Conservation (phyloP, 2,113 vertebrate genomes). For the Origma solitaria region DNA sequence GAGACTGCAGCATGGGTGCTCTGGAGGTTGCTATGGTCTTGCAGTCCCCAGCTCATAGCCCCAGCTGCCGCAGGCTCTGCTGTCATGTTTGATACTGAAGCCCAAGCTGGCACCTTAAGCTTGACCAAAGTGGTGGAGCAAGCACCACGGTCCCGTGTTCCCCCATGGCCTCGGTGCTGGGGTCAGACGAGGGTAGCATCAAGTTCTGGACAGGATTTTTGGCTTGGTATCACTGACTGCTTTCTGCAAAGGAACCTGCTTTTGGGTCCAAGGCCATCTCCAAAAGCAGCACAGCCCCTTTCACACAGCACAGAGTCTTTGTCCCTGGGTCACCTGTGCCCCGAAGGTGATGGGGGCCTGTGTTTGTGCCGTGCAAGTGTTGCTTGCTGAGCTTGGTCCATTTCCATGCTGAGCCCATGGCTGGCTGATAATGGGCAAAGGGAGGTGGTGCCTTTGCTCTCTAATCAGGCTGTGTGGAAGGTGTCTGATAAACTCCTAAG, state of each 20-base stretch:
- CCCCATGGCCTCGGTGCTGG: not conserved
- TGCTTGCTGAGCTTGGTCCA: not conserved
- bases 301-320: not conserved
- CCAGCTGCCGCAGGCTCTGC: not conserved
- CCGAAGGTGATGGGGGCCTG: no score
- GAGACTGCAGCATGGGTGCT: accelerated
- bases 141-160: accelerated
- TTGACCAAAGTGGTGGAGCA: not conserved
- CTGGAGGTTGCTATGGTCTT: not conserved
- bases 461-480: not conserved
- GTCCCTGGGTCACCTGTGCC: not conserved
- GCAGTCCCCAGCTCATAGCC: not conserved
- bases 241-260: not conserved
- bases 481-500: not conserved
- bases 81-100: not conserved
- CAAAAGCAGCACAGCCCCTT: not conserved
- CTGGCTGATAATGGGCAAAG: not conserved
- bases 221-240: not conserved
- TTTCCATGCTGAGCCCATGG: accelerated
- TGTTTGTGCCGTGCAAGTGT: not conserved
- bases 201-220: not conserved
- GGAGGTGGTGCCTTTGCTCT: not conserved
- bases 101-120: not conserved
- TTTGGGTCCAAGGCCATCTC: not conserved
- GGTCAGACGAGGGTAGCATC: accelerated